Evolutionary conservation across 2,797 vertebrate genomes (phyloP).

Genomic region (Aldrovandia affinis): DNA sequence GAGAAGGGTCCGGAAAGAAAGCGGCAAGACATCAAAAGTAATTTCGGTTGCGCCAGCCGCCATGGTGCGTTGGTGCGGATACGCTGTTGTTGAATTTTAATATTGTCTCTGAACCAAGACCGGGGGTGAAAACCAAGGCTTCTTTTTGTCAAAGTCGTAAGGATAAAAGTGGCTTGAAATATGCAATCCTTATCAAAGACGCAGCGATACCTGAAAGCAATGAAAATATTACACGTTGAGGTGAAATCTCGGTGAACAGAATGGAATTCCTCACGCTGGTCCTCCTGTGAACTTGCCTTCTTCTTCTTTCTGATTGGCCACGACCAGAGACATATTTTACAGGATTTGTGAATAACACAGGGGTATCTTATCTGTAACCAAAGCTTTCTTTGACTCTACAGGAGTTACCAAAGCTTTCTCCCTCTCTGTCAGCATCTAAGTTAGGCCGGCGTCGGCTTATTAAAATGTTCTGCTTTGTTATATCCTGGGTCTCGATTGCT

Average conservation of each 20-base stretch:
- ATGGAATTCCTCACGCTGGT: not conserved
- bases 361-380: not conserved
- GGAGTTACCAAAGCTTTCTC: too few relatives aligned
- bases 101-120: not conserved
- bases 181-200: not conserved
- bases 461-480: not conserved
- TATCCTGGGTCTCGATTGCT: not conserved
- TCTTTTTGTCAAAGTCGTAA: not conserved
- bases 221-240: constrained; percentile 13
- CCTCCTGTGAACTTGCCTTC: not conserved
- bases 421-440: not conserved
- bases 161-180: not conserved
- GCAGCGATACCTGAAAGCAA: not conserved
- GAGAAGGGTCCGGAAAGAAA: not conserved
- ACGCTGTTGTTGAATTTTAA: not conserved
- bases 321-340: not conserved
- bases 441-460: not conserved
- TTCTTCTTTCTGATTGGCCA: constrained; percentile 5
- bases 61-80: not conserved
- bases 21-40: not conserved
- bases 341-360: not conserved
- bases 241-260: not conserved
- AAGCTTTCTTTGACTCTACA: not conserved
- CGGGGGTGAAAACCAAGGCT: not conserved
- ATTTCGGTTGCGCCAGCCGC: not conserved